A percentile compares a stretch with the other conserved stretches of the same genome.
These are phyloP conservation scores for Amphiprion ocellaris DNA, from an alignment of 2,113 vertebrate genomes.

Conservation along the genomic window DNA sequence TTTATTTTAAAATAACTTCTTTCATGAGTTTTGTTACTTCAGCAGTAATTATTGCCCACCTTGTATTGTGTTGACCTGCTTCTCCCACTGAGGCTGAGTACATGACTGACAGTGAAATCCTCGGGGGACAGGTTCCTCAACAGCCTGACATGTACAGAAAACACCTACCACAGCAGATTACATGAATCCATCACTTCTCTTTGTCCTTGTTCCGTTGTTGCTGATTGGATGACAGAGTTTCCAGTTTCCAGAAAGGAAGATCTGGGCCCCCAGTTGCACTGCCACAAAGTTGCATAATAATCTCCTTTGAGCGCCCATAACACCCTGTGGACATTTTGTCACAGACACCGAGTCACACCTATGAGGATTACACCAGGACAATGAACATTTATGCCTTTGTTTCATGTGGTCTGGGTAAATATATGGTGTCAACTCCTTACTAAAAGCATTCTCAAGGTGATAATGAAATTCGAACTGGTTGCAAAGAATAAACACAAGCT, in stretches of 20 bases:
- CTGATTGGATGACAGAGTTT: slow-evolving; percentile 60
- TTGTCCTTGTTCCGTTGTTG: slow-evolving; percentile 46
- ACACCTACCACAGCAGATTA: slow-evolving; percentile 39
- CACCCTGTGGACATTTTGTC: slow-evolving; percentile 55
- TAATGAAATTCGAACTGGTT: slow-evolving; percentile 51
- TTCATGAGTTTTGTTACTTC: background rate
- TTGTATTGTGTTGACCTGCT: slow-evolving; percentile 8
- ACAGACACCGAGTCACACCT: slow-evolving; percentile 60
- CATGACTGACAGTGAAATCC: slow-evolving; percentile 27
- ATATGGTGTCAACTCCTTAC: slow-evolving; percentile 18
- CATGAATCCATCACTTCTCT: slow-evolving; percentile 38
- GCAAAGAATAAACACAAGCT: slow-evolving; percentile 56
- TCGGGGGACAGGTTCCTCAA: slow-evolving; percentile 20
- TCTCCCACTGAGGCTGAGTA: slow-evolving; percentile 1
- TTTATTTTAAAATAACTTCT: too few species aligned
- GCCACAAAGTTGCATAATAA: slow-evolving; percentile 51
- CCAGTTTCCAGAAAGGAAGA: slow-evolving; percentile 52
- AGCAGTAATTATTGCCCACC: background rate
- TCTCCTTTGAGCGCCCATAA: slow-evolving; percentile 43
- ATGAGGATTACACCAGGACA: slow-evolving; percentile 40
- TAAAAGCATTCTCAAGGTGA: slow-evolving; percentile 9
- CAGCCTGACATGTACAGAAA: slow-evolving; percentile 21
- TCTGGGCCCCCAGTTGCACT: slow-evolving; percentile 20
- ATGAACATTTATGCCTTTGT: slow-evolving; percentile 38
- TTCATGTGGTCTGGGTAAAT: slow-evolving; percentile 42